These are phyloP conservation scores for Zosterops lateralis DNA, from an alignment of 2,113 vertebrate species.

Conservation along the genomic window DNA sequence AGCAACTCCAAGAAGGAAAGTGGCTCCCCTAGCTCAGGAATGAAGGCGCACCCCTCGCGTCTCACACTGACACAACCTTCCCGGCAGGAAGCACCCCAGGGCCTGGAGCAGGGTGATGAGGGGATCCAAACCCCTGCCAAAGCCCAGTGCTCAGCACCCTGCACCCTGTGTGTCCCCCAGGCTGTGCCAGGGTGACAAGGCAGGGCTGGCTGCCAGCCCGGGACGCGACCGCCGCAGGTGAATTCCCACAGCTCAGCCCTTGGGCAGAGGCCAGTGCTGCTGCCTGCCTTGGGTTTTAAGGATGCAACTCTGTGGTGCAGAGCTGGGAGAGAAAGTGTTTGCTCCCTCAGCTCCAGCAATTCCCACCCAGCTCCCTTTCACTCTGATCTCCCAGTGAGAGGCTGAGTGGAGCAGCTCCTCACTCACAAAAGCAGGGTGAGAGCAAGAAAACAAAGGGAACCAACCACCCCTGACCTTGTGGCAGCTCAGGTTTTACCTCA, in stretches of 20 bases:
- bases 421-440: not conserved
- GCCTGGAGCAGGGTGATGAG: fast-evolving
- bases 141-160: not conserved
- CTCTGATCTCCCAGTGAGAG: fast-evolving
- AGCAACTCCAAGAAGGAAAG: not conserved
- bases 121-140: not conserved
- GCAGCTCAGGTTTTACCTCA: not conserved
- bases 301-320: not conserved
- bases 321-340: not conserved
- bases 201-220: not conserved
- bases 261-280: not conserved
- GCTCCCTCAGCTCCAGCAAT: not conserved
- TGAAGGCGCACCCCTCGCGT: fast-evolving
- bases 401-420: not conserved
- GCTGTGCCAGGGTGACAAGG: not conserved
- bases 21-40: not conserved
- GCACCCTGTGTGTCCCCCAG: fast-evolving
- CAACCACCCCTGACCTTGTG: not conserved
- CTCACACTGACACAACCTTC: not conserved
- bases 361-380: not conserved
- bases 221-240: not conserved
- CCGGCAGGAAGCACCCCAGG: not conserved
- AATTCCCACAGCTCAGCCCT: not conserved
- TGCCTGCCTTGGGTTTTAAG: not conserved
- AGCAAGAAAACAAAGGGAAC: fast-evolving